Evolutionary conservation across 2,113 vertebrate genomes (phyloP).

Genomic region (Glaucomys volans): DNA sequence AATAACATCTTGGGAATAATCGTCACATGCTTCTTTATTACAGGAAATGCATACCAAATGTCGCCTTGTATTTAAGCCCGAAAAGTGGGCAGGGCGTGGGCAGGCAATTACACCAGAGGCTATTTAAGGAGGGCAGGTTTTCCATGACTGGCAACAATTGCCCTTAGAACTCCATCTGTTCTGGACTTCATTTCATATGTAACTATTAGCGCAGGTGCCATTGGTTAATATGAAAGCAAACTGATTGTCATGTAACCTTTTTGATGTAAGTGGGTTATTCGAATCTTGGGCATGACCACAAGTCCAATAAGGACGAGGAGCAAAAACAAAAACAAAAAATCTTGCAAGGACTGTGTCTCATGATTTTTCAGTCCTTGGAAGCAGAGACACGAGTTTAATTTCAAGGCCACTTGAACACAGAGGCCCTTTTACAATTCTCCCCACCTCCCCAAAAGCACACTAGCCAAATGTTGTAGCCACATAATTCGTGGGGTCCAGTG

Average conservation of each 20-base stretch:
- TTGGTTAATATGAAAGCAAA: constrained; percentile 59
- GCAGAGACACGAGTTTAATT: constrained; percentile 60
- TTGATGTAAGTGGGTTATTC: constrained; percentile 30
- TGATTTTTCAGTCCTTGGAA: constrained; percentile 52
- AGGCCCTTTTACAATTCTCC: constrained; percentile 49
- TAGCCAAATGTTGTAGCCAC: constrained; percentile 32
- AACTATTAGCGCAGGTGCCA: constrained; percentile 64
- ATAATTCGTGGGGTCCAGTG: neutral
- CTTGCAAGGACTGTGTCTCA: neutral
- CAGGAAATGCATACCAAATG: constrained; percentile 82
- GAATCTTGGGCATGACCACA: constrained; percentile 49
- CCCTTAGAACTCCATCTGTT: constrained; percentile 64
- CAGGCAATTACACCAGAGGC: constrained; percentile 64
- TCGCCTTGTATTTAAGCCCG: constrained; percentile 80
- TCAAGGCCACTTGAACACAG: constrained; percentile 59
- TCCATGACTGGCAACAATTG: constrained; percentile 50
- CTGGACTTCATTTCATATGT: constrained; percentile 58
- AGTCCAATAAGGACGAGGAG: constrained; percentile 23
- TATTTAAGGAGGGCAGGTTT: constrained; percentile 72
- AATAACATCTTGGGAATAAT: constrained; percentile 81
- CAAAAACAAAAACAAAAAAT: constrained; percentile 64
- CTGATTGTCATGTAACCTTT: constrained; percentile 18
- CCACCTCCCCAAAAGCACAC: constrained; percentile 28
- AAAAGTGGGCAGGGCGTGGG: constrained; percentile 77
- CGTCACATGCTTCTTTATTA: constrained; percentile 78